A percentile compares a stretch with the other conserved stretches of the same genome.
phyloP scores from a whole-genome alignment of 2,113 vertebrate species.

The Deroptyus accipitrinus region DNA sequence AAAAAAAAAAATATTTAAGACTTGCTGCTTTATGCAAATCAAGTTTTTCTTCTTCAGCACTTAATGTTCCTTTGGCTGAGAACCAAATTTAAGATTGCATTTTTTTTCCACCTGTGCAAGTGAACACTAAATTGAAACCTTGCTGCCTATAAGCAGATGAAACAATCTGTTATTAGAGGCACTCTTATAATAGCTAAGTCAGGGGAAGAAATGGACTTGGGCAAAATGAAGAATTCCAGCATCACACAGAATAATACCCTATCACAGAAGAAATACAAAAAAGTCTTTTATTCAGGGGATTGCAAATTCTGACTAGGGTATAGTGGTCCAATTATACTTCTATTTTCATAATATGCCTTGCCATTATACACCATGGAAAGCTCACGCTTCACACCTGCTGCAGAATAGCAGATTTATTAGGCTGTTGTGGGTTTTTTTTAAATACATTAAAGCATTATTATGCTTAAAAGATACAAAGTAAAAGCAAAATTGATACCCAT shows the following conservation, averaged over 20 bases:
- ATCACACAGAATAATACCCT: not conserved
- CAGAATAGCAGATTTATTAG: not conserved
- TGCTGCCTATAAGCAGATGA: not conserved
- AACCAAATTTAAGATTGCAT: not conserved
- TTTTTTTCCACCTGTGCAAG: not conserved
- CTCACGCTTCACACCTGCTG: not conserved
- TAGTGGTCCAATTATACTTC: not conserved
- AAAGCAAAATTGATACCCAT: slow-evolving; percentile 37
- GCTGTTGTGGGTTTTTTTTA: not conserved
- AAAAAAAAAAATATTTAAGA: not conserved
- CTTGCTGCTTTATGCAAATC: not conserved
- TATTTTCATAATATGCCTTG: not conserved
- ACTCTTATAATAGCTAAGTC: not conserved
- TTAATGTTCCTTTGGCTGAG: not conserved
- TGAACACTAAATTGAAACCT: not conserved
- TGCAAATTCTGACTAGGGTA: not conserved
- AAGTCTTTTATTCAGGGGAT: not conserved
- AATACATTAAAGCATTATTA: not conserved
- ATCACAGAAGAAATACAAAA: not conserved
- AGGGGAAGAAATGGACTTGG: not conserved
- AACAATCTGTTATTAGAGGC: not conserved
- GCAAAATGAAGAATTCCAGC: not conserved
- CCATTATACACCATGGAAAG: not conserved
- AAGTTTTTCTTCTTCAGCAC: not conserved
- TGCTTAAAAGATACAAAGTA: slow-evolving; percentile 28